A percentile compares a stretch with the other conserved stretches of the same genome.
Evolutionary conservation across 2,113 vertebrate species (phyloP).

Genomic region (Anarrhichthys ocellatus): DNA sequence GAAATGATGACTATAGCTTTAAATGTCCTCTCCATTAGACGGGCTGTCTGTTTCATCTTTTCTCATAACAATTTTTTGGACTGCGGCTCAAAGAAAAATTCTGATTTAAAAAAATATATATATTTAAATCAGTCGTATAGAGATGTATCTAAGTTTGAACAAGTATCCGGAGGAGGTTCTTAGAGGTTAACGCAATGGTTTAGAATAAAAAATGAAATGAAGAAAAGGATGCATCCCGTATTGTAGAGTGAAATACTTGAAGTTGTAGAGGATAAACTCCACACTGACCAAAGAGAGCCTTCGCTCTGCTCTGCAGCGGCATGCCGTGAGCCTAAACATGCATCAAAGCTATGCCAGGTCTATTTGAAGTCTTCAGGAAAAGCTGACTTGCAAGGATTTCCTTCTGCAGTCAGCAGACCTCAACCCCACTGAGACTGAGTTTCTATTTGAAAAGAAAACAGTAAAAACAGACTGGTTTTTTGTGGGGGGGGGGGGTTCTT

Average conservation of each 20-base stretch:
- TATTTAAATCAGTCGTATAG: background rate
- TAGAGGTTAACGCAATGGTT: background rate
- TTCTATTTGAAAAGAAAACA: constrained; percentile 9
- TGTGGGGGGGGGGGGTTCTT: background rate
- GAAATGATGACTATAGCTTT: background rate
- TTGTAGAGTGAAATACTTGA: background rate
- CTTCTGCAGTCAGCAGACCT: constrained; percentile 61
- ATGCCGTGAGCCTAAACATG: constrained; percentile 66
- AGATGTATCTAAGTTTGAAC: background rate
- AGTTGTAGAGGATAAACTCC: constrained; percentile 23
- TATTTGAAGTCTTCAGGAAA: constrained; percentile 67
- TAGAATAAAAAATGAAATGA: background rate
- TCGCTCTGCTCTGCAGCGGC: constrained; percentile 27
- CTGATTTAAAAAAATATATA: background rate
- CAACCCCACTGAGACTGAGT: constrained; percentile 24
- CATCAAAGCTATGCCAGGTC: constrained; percentile 59
- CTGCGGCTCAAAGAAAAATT: background rate
- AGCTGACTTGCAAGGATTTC: constrained; percentile 69
- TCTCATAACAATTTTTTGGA: background rate
- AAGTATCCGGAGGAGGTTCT: background rate
- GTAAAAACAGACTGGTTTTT: background rate
- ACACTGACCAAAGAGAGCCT: constrained; percentile 51
- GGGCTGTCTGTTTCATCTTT: background rate
- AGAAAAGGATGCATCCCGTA: background rate
- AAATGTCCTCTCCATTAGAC: background rate